Conservation (phyloP, 2,888 invertebrate genomes). For the Stomorhina lunata region DNA sequence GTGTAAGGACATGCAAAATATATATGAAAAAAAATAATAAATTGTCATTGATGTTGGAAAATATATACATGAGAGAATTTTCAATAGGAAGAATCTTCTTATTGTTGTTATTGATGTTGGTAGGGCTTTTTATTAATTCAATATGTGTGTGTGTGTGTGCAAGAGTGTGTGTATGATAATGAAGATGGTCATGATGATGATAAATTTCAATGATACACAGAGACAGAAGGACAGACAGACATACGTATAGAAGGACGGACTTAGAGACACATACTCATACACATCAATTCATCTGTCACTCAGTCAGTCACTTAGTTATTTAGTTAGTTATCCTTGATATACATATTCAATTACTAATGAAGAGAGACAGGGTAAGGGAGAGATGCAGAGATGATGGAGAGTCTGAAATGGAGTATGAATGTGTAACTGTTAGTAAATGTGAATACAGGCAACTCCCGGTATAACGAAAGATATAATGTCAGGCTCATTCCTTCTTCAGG, state of each 20-base stretch:
- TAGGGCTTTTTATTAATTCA: constrained; percentile 11
- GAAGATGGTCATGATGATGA: not conserved
- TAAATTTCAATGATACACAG: constrained; percentile 13
- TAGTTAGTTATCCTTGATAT: constrained; percentile 37
- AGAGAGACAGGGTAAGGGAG: not conserved
- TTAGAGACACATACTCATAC: not conserved
- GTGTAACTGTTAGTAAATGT: not conserved
- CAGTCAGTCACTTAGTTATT: not conserved
- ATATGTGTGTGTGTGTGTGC: constrained; percentile 5
- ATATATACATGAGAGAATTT: not conserved
- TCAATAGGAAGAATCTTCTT: not conserved
- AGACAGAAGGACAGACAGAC: no score
- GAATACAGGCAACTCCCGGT: no score
- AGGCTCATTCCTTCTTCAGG: no score
- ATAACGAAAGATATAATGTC: no score
- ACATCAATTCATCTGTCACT: not conserved
- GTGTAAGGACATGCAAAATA: no score
- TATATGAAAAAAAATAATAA: constrained; percentile 6
- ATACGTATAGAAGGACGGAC: no score
- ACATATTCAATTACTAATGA: constrained; percentile 33
- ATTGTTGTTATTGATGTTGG: constrained; percentile 9
- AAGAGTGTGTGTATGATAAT: not conserved
- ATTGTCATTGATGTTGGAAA: not conserved
- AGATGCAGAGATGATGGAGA: no score
- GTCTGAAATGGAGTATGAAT: not conserved